These are phyloP conservation scores for Gavialis gangeticus DNA, from an alignment of 2,113 vertebrate species.

Conservation along the genomic window DNA sequence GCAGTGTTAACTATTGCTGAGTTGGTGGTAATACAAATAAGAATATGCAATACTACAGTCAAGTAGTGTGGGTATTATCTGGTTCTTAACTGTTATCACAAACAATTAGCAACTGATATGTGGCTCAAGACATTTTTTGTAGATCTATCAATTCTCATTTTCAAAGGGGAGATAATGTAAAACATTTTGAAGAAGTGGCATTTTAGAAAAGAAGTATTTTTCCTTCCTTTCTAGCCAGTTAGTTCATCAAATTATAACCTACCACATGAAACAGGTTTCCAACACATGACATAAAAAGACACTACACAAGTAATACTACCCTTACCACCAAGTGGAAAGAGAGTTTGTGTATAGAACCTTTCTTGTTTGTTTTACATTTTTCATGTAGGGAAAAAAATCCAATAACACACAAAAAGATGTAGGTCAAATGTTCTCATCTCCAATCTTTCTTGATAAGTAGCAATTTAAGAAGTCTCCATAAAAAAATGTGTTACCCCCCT, in stretches of 20 bases:
- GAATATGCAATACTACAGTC: accelerated
- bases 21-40: not conserved
- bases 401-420: slow-evolving; percentile 70
- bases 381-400: slow-evolving; percentile 61
- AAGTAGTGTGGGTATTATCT: not conserved
- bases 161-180: slow-evolving; percentile 48
- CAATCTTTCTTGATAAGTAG: slow-evolving; percentile 73
- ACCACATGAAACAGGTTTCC: slow-evolving; percentile 63
- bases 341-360: slow-evolving; percentile 72
- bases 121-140: not conserved
- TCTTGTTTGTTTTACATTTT: slow-evolving; percentile 76
- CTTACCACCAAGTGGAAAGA: slow-evolving; percentile 59
- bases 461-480: slow-evolving; percentile 76
- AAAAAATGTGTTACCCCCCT: slow-evolving; percentile 70
- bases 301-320: slow-evolving; percentile 64
- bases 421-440: slow-evolving; percentile 66
- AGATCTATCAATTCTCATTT: not conserved
- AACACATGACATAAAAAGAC: slow-evolving; percentile 56
- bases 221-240: slow-evolving; percentile 71
- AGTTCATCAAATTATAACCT: slow-evolving; percentile 65
- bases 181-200: slow-evolving; percentile 48
- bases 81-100: not conserved
- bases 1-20: not conserved
- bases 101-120: not conserved
- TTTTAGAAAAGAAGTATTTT: slow-evolving; percentile 59